A percentile compares a stretch with the other conserved stretches of the same genome.
phyloP scores from a whole-genome alignment of 30 jellyfish, hydroid and myxozoan genomes.

The Hydractinia echinata region DNA sequence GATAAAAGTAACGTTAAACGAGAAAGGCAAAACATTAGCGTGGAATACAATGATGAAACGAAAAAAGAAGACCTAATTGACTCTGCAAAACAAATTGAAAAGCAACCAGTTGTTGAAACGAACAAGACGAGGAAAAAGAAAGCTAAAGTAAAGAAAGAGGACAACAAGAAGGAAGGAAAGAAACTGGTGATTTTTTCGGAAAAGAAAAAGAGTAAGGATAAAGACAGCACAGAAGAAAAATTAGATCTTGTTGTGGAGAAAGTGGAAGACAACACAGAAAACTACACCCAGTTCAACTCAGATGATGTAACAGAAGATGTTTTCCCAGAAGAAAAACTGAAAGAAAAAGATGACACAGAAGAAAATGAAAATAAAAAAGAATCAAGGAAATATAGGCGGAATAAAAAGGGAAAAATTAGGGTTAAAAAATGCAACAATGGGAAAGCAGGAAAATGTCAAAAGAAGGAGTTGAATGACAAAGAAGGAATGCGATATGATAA shows the following conservation, averaged over 20 bases:
- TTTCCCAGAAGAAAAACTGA: neutral
- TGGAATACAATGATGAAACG: too few relatives aligned
- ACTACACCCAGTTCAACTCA: neutral
- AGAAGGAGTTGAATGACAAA: neutral
- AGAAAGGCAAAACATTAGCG: too few relatives aligned
- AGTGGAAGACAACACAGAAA: neutral
- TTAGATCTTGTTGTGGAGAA: neutral
- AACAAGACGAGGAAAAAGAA: constrained; percentile 32
- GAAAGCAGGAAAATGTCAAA: neutral
- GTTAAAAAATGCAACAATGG: neutral
- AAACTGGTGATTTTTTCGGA: constrained; percentile 31
- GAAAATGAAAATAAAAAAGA: neutral
- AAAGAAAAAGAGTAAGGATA: neutral
- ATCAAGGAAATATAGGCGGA: neutral
- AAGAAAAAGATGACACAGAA: neutral
- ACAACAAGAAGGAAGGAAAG: neutral
- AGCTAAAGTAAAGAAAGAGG: neutral
- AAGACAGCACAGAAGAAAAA: neutral
- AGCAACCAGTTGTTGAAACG: neutral
- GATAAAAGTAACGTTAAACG: too few relatives aligned
- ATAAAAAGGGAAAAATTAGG: neutral
- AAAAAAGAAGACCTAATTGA: too few relatives aligned
- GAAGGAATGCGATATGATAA: neutral
- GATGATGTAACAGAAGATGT: neutral
- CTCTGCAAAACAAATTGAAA: neutral